phyloP scores from a whole-genome alignment of 2,797 vertebrate species.

The Liparis tanakae region DNA sequence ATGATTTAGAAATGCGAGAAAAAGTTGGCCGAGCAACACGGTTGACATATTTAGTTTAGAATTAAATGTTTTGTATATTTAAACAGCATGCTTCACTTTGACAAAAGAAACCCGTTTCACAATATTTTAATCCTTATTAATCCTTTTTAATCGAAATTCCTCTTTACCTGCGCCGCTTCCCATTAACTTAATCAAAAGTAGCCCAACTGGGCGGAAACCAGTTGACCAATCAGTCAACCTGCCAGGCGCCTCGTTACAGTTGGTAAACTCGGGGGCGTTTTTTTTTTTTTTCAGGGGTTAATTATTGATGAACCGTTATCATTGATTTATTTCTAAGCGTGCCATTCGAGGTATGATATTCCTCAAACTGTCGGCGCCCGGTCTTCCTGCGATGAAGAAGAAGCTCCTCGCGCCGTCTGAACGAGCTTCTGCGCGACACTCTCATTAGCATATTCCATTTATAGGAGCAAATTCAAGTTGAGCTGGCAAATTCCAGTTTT shows the following conservation, averaged over 20 bases:
- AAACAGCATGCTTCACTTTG: background rate
- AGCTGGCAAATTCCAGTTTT: conserved; percentile 61
- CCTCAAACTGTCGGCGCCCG: conserved; percentile 27
- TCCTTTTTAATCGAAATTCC: too few relatives aligned
- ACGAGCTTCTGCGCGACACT: conserved; percentile 29
- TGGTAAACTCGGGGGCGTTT: background rate
- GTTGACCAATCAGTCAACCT: too few relatives aligned
- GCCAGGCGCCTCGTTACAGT: background rate
- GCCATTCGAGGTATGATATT: conserved; percentile 24
- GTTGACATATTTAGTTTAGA: background rate
- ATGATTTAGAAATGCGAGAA: background rate
- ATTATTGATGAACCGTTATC: conserved; percentile 17
- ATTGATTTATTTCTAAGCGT: background rate
- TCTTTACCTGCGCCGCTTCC: too few relatives aligned
- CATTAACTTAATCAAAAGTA: background rate
- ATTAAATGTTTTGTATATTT: background rate
- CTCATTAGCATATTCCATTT: conserved; percentile 74
- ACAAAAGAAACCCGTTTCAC: too few relatives aligned
- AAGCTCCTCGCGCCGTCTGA: conserved; percentile 32
- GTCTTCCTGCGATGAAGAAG: conserved; percentile 34
- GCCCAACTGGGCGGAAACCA: background rate
- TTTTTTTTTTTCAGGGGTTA: background rate
- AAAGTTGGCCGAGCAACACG: background rate
- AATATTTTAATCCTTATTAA: too few relatives aligned
- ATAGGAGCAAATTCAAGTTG: conserved; percentile 54